Evolutionary conservation across 2,888 invertebrate genomes (phyloP).

Genomic region (Ophioninae sp.): DNA sequence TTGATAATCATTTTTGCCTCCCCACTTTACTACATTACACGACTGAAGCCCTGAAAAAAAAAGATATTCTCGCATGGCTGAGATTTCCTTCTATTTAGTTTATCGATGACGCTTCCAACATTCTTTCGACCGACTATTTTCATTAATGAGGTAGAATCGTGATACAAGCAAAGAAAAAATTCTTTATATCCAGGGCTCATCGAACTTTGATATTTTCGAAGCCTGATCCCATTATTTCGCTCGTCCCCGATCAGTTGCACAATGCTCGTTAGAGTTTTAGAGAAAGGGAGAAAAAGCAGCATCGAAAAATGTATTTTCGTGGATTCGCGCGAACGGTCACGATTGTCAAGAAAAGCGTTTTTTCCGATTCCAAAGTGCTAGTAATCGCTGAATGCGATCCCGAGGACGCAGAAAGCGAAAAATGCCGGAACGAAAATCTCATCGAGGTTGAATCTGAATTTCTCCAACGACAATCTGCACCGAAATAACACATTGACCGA

Average conservation of each 20-base stretch:
- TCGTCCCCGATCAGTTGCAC: too few relatives aligned
- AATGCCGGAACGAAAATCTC: background rate
- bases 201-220: background rate
- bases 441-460: background rate
- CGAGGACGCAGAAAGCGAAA: background rate
- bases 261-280: background rate
- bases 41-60: background rate
- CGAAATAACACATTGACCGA: background rate
- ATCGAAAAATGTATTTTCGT: background rate
- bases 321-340: background rate
- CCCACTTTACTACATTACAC: background rate
- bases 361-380: background rate
- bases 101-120: background rate
- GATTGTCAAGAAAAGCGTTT: background rate
- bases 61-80: background rate
- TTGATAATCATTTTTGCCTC: conserved; percentile 36
- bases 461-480: background rate
- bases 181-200: background rate
- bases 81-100: background rate
- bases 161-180: background rate
- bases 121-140: background rate
- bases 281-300: background rate
- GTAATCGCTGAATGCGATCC: background rate
- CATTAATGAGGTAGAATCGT: background rate
- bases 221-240: too few relatives aligned